Percentiles rank a stretch among this genome's conserved stretches.
Evolutionary conservation across 2,113 vertebrate species (phyloP).

Genomic region (Ictalurus punctatus): DNA sequence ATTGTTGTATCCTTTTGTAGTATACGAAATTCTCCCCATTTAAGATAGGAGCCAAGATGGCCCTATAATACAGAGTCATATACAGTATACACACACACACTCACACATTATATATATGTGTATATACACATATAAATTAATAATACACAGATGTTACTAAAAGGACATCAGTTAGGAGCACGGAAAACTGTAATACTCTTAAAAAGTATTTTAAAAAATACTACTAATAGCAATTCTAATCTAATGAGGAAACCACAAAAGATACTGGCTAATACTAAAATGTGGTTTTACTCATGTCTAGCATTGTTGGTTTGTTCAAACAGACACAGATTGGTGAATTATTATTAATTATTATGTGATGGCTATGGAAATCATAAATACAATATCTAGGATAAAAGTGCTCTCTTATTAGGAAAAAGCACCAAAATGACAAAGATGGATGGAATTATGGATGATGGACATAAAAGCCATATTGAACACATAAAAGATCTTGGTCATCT

Average conservation of each 20-base stretch:
- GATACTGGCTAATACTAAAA: not conserved
- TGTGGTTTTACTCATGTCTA: not conserved
- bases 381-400: not conserved
- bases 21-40: not conserved
- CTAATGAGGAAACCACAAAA: not conserved
- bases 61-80: not conserved
- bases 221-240: not conserved
- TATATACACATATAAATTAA: too few relatives aligned
- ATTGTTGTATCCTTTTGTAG: not conserved
- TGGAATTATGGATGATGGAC: not conserved
- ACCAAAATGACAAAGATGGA: not conserved
- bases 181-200: not conserved
- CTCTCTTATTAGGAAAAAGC: not conserved
- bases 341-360: not conserved
- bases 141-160: not conserved
- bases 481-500: not conserved
- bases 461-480: too few relatives aligned
- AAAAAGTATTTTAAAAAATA: not conserved
- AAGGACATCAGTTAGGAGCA: too few relatives aligned
- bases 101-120: too few relatives aligned
- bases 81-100: too few relatives aligned
- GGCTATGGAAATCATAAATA: not conserved
- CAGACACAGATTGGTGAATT: not conserved
- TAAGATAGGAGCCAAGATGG: not conserved
- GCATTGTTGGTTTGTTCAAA: not conserved